Evolutionary conservation across 2,113 vertebrate species (phyloP).

Genomic region (Ptilorrhoa leucosticta): DNA sequence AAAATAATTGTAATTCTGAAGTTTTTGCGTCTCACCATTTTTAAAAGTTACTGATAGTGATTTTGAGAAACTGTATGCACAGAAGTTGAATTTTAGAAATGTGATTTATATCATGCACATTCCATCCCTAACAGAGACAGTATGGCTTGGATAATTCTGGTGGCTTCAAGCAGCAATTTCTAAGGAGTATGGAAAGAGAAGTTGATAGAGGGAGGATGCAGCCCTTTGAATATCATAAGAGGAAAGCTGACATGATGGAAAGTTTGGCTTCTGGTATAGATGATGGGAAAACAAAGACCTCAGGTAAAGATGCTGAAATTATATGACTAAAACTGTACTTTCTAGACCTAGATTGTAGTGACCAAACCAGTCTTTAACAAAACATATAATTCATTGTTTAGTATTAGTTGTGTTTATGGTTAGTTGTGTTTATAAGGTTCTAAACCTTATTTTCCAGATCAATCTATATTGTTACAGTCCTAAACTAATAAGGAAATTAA

Average conservation of each 20-base stretch:
- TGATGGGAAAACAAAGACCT: conserved; percentile 86
- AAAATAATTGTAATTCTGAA: background rate
- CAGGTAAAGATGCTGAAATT: conserved; percentile 67
- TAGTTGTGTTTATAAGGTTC: no score
- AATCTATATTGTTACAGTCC: background rate
- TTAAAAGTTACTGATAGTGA: background rate
- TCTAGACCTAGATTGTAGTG: background rate
- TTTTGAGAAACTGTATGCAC: background rate
- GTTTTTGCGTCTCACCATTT: background rate
- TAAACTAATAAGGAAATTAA: background rate
- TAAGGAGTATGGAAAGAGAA: conserved; percentile 84
- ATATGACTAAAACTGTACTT: background rate
- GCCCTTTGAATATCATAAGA: conserved; percentile 85
- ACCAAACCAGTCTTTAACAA: background rate
- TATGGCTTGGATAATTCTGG: conserved; percentile 88
- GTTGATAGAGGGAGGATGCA: conserved; percentile 83
- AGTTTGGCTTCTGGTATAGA: conserved; percentile 85
- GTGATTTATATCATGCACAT: background rate
- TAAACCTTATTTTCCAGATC: background rate
- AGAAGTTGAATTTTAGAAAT: background rate
- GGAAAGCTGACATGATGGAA: conserved; percentile 87
- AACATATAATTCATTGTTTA: background rate
- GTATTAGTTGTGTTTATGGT: background rate
- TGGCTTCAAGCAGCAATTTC: conserved; percentile 85
- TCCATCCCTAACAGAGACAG: conserved; percentile 75